phyloP scores from a whole-genome alignment of 2,113 vertebrate species.

The Rhadina sibilatrix region DNA sequence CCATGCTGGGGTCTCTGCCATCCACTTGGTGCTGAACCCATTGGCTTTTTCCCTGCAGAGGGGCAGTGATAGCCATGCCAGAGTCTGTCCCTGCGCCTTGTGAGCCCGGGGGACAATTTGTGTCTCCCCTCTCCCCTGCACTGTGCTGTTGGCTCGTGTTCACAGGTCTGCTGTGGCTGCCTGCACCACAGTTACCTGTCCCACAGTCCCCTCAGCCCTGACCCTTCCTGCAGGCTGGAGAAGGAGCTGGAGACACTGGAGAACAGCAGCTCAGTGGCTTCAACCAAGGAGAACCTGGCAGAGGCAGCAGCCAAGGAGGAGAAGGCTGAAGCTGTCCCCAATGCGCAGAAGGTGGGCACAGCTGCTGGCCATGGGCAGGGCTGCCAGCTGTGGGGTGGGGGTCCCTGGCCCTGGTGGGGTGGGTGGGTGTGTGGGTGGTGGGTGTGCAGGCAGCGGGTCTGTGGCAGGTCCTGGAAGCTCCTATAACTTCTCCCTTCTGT shows the following conservation, averaged over 20 bases:
- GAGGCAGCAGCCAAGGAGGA: constrained; percentile 66
- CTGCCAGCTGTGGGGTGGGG: neutral
- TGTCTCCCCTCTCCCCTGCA: neutral
- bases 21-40: rapidly evolving
- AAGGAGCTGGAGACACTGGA: constrained; percentile 84
- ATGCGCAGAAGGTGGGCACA: constrained; percentile 43
- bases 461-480: rapidly evolving
- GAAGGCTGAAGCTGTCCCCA: constrained; percentile 50
- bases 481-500: constrained; percentile 56
- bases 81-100: rapidly evolving
- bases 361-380: rapidly evolving
- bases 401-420: neutral
- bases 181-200: neutral
- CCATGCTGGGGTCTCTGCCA: rapidly evolving
- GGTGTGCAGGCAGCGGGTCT: rapidly evolving
- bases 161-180: neutral
- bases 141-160: rapidly evolving
- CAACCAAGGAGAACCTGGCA: constrained; percentile 71
- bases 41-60: neutral
- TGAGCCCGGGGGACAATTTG: neutral
- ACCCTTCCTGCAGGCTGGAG: constrained; percentile 76
- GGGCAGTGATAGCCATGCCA: rapidly evolving
- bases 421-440: neutral
- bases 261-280: constrained; percentile 62
- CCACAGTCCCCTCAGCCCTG: rapidly evolving